Evolutionary conservation across 2,797 vertebrate species (phyloP).

Genomic region (Hippoglossus hippoglossus): DNA sequence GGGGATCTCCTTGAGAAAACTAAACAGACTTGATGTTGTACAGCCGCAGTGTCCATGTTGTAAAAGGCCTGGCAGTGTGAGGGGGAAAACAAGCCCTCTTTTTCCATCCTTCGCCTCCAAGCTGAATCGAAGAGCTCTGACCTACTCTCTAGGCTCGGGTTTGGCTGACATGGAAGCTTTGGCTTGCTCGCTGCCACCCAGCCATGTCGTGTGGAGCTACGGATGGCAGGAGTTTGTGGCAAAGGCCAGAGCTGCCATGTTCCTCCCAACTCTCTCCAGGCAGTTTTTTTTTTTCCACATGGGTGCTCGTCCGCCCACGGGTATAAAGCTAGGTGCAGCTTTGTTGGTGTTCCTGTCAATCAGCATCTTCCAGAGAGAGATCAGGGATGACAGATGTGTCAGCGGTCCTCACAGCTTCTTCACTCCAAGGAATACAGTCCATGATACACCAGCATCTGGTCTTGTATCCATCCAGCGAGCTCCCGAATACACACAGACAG

Average conservation of each 20-base stretch:
- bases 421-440: constrained; percentile 60
- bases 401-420: constrained; percentile 46
- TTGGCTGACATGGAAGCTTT: constrained; percentile 78
- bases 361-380: constrained; percentile 55
- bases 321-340: constrained; percentile 53
- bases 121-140: constrained; percentile 70
- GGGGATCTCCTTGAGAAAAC: constrained; percentile 48
- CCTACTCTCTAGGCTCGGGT: constrained; percentile 69
- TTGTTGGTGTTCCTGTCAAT: constrained; percentile 73
- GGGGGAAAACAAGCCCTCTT: constrained; percentile 76
- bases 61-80: constrained; percentile 75
- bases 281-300: constrained; percentile 72
- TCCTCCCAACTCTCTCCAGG: constrained; percentile 54
- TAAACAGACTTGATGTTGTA: constrained; percentile 66
- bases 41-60: constrained; percentile 72
- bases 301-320: constrained; percentile 48
- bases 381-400: constrained; percentile 66
- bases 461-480: constrained; percentile 44
- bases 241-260: constrained; percentile 76
- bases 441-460: constrained; percentile 36
- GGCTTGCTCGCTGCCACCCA: constrained; percentile 81
- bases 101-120: constrained; percentile 80
- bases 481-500: constrained; percentile 53
- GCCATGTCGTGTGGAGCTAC: constrained; percentile 77
- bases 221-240: constrained; percentile 72